Conservation (phyloP, 2,888 invertebrate species). For the Lasioglossum villosulum region DNA sequence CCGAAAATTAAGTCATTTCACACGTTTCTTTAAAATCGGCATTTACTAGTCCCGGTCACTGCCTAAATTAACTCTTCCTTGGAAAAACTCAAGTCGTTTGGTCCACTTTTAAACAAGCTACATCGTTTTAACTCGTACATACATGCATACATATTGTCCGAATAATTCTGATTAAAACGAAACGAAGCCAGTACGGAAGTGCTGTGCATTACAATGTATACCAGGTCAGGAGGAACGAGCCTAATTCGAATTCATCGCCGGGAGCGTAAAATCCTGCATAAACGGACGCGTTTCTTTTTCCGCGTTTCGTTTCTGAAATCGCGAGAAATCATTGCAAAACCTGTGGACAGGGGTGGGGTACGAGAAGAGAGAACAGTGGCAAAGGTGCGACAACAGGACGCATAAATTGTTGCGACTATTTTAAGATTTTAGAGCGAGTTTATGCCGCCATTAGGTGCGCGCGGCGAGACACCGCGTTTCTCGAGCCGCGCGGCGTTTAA, state of each 20-base stretch:
- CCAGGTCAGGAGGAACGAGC: neutral
- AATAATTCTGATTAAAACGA: neutral
- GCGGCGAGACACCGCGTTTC: slow-evolving; percentile 67
- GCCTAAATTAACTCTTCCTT: neutral
- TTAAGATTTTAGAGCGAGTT: slow-evolving; percentile 82
- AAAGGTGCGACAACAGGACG: slow-evolving; percentile 82
- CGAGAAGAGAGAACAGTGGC: slow-evolving; percentile 25
- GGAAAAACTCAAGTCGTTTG: no score
- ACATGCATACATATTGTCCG: no score
- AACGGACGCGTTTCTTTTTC: slow-evolving; percentile 9
- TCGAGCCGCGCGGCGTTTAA: slow-evolving; percentile 65
- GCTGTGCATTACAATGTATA: neutral
- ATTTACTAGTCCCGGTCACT: no score
- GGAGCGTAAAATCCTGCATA: neutral
- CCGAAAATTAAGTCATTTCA: no score
- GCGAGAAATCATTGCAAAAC: neutral
- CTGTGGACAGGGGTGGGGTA: neutral
- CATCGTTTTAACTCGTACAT: neutral
- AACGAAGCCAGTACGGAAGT: neutral
- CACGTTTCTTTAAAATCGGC: no score
- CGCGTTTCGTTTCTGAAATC: neutral
- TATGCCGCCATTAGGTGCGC: slow-evolving; percentile 79
- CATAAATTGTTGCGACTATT: slow-evolving; percentile 83
- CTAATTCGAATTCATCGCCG: neutral
- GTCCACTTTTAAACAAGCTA: neutral